Percentiles rank a stretch among this genome's conserved stretches.
Conservation (phyloP, 2,797 vertebrate genomes). For the Syngnathus acus region DNA sequence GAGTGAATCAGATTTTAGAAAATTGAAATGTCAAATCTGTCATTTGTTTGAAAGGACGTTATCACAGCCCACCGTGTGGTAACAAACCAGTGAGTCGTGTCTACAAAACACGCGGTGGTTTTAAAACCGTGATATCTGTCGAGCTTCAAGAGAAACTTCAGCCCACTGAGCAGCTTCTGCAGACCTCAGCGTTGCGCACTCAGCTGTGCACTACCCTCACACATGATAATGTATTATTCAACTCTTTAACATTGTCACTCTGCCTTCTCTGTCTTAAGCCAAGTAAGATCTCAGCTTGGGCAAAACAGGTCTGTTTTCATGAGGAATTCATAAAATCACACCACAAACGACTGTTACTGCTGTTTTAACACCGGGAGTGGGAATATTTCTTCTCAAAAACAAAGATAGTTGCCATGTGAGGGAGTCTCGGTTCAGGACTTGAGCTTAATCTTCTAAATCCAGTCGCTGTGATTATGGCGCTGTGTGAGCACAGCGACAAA, state of each 20-base stretch:
- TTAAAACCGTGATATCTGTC: conserved; percentile 47
- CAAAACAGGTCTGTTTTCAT: conserved; percentile 6
- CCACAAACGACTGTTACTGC: not conserved
- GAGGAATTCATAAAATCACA: not conserved
- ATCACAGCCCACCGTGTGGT: not conserved
- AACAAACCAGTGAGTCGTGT: not conserved
- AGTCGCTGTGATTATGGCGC: conserved; percentile 39
- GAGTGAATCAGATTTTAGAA: not conserved
- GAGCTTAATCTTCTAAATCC: conserved; percentile 64
- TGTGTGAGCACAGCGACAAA: conserved; percentile 26
- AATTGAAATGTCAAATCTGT: not conserved
- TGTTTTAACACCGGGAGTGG: no score
- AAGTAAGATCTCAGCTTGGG: conserved; percentile 44
- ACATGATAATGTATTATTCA: conserved; percentile 59
- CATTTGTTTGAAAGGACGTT: not conserved
- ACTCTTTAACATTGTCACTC: conserved; percentile 47
- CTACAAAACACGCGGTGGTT: conserved; percentile 18
- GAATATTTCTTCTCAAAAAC: no score
- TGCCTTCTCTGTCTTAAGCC: conserved; percentile 47
- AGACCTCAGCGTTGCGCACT: conserved; percentile 21
- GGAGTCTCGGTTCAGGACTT: conserved; percentile 29
- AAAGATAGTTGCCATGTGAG: conserved; percentile 19
- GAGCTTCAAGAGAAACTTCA: conserved; percentile 26
- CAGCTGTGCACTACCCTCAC: conserved; percentile 29
- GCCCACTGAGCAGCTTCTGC: conserved; percentile 20